Evolutionary conservation across 2,888 invertebrate genomes (phyloP).

Genomic region (Galerucella nymphaeae): DNA sequence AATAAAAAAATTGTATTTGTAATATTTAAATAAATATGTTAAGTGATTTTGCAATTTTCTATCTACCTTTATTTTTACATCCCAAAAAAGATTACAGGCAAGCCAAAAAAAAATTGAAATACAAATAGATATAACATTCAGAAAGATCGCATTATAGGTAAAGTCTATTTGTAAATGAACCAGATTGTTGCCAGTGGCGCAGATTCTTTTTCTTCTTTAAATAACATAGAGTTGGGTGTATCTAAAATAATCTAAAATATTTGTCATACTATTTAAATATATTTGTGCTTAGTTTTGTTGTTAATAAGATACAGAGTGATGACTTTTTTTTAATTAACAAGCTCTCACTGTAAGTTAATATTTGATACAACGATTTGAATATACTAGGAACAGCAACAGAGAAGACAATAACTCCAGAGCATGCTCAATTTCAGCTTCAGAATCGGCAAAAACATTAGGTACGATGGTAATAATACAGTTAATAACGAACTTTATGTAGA

Average conservation of each 20-base stretch:
- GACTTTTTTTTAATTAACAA: too few relatives aligned
- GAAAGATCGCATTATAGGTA: too few relatives aligned
- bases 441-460: constrained; percentile 32
- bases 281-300: too few relatives aligned
- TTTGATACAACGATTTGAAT: too few relatives aligned
- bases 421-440: constrained; percentile 28
- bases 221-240: too few relatives aligned
- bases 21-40: constrained; percentile 64
- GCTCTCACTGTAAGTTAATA: too few relatives aligned
- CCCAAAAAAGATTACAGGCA: neutral
- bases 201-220: too few relatives aligned
- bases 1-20: constrained; percentile 63
- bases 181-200: too few relatives aligned
- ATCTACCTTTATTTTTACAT: neutral
- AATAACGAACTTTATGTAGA: constrained; percentile 35
- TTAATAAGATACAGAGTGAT: too few relatives aligned
- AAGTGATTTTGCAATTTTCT: constrained; percentile 49
- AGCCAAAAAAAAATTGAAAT: neutral
- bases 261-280: too few relatives aligned
- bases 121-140: neutral
- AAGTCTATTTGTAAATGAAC: too few relatives aligned
- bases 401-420: constrained; percentile 22
- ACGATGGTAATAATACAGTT: constrained; percentile 30
- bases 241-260: too few relatives aligned
- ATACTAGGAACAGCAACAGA: neutral